phyloP scores from a whole-genome alignment of 2,888 invertebrate genomes.

The Agrotis segetum region DNA sequence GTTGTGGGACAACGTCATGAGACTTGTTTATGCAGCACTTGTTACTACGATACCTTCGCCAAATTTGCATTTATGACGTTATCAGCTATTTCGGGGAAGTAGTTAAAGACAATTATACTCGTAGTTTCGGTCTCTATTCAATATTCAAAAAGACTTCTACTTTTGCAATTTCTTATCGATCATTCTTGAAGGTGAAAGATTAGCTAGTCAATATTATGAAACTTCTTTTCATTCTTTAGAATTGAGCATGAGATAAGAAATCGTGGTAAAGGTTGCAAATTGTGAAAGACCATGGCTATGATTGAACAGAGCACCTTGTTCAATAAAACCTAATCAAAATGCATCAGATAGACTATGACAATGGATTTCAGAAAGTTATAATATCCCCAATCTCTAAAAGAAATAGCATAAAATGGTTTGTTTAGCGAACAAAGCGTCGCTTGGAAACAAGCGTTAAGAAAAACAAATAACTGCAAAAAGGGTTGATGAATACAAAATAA shows the following conservation, averaged over 20 bases:
- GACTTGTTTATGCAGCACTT: conserved; percentile 76
- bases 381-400: not conserved
- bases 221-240: conserved; percentile 15
- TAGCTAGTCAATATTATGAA: not conserved
- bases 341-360: conserved; percentile 3
- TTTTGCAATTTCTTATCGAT: conserved; percentile 11
- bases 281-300: conserved; percentile 10
- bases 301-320: conserved; percentile 11
- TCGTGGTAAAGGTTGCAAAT: conserved; percentile 26
- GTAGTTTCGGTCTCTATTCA: conserved; percentile 1
- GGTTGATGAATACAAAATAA: conserved; percentile 1
- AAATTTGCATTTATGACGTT: conserved; percentile 52
- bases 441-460: conserved; percentile 16
- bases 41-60: conserved; percentile 70
- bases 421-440: conserved; percentile 5
- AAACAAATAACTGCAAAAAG: conserved; percentile 25
- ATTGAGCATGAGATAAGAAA: conserved; percentile 16
- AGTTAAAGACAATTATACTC: conserved; percentile 8
- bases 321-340: conserved; percentile 18
- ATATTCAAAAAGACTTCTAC: not conserved
- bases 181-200: conserved; percentile 18
- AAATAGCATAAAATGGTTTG: not conserved
- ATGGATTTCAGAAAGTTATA: not conserved
- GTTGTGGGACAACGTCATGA: conserved; percentile 68
- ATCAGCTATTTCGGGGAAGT: conserved; percentile 48